Conservation (phyloP, 2,888 invertebrate species). For the Standfussiana lucernea region DNA sequence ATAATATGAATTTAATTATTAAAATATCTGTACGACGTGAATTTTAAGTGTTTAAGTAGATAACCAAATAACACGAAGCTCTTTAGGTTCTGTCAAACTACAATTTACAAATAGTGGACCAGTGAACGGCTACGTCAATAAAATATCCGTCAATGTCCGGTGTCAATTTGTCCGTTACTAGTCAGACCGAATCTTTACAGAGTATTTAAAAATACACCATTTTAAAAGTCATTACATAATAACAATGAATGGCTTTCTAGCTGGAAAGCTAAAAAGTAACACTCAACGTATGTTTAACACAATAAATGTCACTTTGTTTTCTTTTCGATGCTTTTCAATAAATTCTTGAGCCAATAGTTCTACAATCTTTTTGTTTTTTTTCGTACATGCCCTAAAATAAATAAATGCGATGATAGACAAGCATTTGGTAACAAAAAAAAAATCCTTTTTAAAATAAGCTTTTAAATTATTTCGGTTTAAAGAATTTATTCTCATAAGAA, state of each 20-base stretch:
- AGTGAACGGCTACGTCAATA: neutral
- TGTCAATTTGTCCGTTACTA: neutral
- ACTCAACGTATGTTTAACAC: neutral
- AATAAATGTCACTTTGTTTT: neutral
- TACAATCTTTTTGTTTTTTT: neutral
- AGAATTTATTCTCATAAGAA: too few species aligned
- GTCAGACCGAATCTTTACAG: neutral
- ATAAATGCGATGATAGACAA: neutral
- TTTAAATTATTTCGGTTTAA: too few species aligned
- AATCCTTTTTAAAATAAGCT: too few species aligned
- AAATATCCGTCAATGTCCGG: neutral
- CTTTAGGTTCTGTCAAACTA: neutral
- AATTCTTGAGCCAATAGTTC: neutral
- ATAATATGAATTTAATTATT: too few species aligned
- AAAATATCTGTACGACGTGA: neutral
- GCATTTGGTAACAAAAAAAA: too few species aligned
- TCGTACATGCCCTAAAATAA: too few species aligned
- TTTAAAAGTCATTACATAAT: neutral
- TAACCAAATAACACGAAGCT: neutral
- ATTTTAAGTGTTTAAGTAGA: neutral
- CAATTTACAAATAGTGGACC: neutral
- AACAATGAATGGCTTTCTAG: neutral
- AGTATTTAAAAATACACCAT: neutral
- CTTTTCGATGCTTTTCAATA: neutral
- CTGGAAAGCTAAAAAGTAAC: neutral